Evolutionary conservation across 2,888 invertebrate species (phyloP).

Genomic region (Ichneumoninae sp.): DNA sequence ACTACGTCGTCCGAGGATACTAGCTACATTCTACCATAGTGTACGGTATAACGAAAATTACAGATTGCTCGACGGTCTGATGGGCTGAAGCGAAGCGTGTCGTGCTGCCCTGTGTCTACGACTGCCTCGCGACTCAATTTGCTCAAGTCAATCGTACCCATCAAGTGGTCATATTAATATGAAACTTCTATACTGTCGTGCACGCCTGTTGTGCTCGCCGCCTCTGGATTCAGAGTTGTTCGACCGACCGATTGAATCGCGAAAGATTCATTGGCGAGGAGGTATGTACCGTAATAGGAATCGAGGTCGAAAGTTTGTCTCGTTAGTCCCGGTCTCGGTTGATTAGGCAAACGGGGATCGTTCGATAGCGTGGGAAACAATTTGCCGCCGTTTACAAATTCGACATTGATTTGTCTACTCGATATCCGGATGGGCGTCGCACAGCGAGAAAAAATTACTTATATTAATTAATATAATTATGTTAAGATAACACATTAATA

Average conservation of each 20-base stretch:
- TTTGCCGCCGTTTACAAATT: background rate
- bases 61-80: slow-evolving; percentile 67
- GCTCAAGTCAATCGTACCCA: slow-evolving; percentile 74
- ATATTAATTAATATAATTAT: background rate
- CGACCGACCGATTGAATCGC: slow-evolving; percentile 38
- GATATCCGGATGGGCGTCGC: background rate
- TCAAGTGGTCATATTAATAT: slow-evolving; percentile 75
- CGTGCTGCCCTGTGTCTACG: slow-evolving; percentile 61
- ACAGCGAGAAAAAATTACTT: background rate
- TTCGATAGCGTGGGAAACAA: slow-evolving; percentile 29
- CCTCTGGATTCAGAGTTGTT: slow-evolving; percentile 32
- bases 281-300: slow-evolving; percentile 18
- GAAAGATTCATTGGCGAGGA: slow-evolving; percentile 32
- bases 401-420: background rate
- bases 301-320: slow-evolving; percentile 40
- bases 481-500: no score
- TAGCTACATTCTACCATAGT: slow-evolving; percentile 41
- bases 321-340: slow-evolving; percentile 6
- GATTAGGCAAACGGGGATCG: background rate
- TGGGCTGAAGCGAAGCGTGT: slow-evolving; percentile 75
- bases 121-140: slow-evolving; percentile 73
- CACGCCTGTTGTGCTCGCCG: background rate
- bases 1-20: slow-evolving; percentile 65
- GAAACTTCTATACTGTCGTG: slow-evolving; percentile 29
- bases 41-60: slow-evolving; percentile 66